A percentile compares a stretch with the other conserved stretches of the same genome.
Evolutionary conservation across 2,113 vertebrate species (phyloP).

Genomic region (human): DNA sequence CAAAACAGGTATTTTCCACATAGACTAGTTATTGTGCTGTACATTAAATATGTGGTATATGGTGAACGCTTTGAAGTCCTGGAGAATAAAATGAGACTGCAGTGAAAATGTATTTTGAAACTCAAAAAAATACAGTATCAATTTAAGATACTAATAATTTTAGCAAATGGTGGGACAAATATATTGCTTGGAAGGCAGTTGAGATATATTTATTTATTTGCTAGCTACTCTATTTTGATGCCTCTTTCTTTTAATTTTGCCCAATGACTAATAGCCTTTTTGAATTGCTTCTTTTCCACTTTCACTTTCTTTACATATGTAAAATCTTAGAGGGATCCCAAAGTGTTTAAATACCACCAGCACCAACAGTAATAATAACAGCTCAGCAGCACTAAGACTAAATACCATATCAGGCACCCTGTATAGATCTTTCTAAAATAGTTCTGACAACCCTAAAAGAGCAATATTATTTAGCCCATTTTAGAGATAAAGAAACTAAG

Average conservation of each 20-base stretch:
- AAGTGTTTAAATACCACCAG: not conserved
- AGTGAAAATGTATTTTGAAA: not conserved
- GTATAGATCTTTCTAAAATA: not conserved
- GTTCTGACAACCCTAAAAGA: not conserved
- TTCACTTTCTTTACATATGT: not conserved
- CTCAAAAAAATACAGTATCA: not conserved
- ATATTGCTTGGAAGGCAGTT: not conserved
- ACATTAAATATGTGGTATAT: not conserved
- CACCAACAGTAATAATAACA: not conserved
- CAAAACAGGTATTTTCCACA: not conserved
- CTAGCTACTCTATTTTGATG: not conserved
- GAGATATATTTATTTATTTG: not conserved
- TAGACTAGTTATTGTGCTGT: not conserved
- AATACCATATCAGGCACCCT: not conserved
- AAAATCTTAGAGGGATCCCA: not conserved
- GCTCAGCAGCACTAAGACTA: not conserved
- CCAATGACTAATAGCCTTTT: not conserved
- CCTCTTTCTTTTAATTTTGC: not conserved
- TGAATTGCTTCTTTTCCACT: not conserved
- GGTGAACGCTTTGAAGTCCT: not conserved
- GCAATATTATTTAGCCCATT: not conserved
- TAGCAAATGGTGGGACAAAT: not conserved
- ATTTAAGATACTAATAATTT: not conserved
- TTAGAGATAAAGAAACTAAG: not conserved
- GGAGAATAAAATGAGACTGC: not conserved